A percentile compares a stretch with the other conserved stretches of the same genome.
Conservation (phyloP, 1,140 invertebrate genomes). For the Papilio helenus region DNA sequence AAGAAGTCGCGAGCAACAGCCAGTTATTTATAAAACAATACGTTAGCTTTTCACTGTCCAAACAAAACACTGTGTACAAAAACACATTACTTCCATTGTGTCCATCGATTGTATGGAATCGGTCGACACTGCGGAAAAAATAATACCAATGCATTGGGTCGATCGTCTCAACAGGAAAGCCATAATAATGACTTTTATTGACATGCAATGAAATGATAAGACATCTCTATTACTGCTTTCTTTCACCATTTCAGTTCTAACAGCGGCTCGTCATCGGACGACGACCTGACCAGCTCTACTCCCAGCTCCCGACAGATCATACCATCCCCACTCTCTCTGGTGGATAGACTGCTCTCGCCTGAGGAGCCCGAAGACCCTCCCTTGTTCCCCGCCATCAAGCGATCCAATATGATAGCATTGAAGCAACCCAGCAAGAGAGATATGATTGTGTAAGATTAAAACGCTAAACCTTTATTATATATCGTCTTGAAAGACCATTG, state of each 20-base stretch:
- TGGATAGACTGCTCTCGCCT: slow-evolving; percentile 47
- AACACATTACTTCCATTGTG: too few relatives aligned
- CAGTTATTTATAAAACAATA: background rate
- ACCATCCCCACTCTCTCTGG: slow-evolving; percentile 56
- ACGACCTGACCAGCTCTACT: slow-evolving; percentile 73
- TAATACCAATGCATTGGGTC: too few relatives aligned
- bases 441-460: slow-evolving; percentile 71
- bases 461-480: background rate
- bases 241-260: slow-evolving; percentile 70
- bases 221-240: background rate
- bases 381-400: slow-evolving; percentile 67
- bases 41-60: background rate
- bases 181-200: too few relatives aligned
- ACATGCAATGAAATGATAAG: background rate
- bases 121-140: too few relatives aligned
- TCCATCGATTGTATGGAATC: too few relatives aligned
- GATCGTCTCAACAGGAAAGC: too few relatives aligned
- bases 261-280: slow-evolving; percentile 77
- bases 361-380: slow-evolving; percentile 49
- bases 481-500: background rate
- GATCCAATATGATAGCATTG: slow-evolving; percentile 62
- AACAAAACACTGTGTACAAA: background rate
- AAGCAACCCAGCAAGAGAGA: slow-evolving; percentile 70
- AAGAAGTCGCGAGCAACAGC: too few relatives aligned
- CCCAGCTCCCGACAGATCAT: slow-evolving; percentile 61